phyloP scores from a whole-genome alignment of 2,888 invertebrate genomes.

The Scaptomyza polygonia region DNA sequence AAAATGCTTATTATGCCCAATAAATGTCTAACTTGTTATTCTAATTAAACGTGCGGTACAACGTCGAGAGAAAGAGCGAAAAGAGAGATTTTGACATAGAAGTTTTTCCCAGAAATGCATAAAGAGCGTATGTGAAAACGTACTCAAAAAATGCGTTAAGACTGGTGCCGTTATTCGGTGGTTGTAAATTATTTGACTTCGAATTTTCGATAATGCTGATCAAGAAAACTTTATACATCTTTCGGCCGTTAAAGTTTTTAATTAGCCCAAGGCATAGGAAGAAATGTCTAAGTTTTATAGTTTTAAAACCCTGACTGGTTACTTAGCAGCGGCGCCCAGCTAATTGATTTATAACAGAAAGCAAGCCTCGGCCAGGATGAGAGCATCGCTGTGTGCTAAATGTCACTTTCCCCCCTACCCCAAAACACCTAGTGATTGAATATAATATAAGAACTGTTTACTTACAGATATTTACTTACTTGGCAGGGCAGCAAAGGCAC shows the following conservation, averaged over 20 bases:
- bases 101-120: too few species aligned
- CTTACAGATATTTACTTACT: constrained; percentile 14
- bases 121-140: too few species aligned
- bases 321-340: constrained; percentile 6
- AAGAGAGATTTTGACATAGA: neutral
- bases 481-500: constrained; percentile 27
- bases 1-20: constrained; percentile 17
- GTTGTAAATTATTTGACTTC: neutral
- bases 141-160: too few species aligned
- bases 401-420: neutral
- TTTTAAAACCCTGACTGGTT: neutral
- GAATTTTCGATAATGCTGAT: neutral
- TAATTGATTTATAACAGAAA: constrained; percentile 56
- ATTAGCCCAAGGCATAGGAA: neutral
- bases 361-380: constrained; percentile 7
- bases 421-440: neutral
- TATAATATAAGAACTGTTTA: constrained; percentile 2
- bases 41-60: constrained; percentile 26
- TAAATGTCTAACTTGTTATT: constrained; percentile 4
- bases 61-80: neutral
- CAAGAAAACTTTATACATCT: neutral
- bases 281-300: neutral
- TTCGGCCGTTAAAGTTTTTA: neutral
- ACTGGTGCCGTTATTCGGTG: neutral
- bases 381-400: constrained; percentile 6